These are phyloP conservation scores for Thyatira batis DNA, from an alignment of 2,888 invertebrate genomes.

Conservation along the genomic window DNA sequence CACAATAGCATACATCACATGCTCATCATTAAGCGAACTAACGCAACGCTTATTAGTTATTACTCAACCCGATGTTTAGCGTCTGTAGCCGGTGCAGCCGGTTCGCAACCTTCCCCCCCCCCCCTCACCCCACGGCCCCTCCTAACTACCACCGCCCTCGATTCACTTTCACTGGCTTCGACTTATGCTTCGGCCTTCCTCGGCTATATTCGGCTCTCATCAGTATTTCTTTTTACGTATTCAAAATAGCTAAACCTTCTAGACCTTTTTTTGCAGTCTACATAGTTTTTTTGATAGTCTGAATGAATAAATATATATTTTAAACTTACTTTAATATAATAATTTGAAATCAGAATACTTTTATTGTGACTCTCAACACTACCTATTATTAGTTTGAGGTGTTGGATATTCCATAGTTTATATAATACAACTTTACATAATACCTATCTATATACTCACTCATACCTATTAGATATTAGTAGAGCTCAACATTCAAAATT, in stretches of 20 bases:
- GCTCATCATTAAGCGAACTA: conserved; percentile 60
- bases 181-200: conserved; percentile 50
- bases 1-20: conserved; percentile 54
- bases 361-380: no score
- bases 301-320: conserved; percentile 11
- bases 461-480: neutral
- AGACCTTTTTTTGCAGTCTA: no score
- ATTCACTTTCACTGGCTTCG: conserved; percentile 70
- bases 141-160: conserved; percentile 39
- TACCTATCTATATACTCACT: no score
- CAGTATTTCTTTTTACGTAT: conserved; percentile 31
- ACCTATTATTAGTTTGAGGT: no score
- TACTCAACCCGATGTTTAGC: conserved; percentile 75
- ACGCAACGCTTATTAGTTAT: conserved; percentile 73
- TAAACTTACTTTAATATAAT: no score
- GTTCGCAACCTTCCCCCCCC: conserved; percentile 71
- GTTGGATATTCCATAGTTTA: neutral
- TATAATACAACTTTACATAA: neutral
- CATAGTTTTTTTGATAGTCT: conserved; percentile 26
- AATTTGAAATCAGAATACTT: no score
- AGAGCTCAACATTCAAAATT: neutral
- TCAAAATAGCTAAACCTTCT: conserved; percentile 28
- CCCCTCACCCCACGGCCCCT: conserved; percentile 20
- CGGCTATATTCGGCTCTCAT: conserved; percentile 49
- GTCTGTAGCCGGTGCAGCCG: conserved; percentile 66